phyloP scores from a whole-genome alignment of 2,888 invertebrate species.

The Andrena marginata region DNA sequence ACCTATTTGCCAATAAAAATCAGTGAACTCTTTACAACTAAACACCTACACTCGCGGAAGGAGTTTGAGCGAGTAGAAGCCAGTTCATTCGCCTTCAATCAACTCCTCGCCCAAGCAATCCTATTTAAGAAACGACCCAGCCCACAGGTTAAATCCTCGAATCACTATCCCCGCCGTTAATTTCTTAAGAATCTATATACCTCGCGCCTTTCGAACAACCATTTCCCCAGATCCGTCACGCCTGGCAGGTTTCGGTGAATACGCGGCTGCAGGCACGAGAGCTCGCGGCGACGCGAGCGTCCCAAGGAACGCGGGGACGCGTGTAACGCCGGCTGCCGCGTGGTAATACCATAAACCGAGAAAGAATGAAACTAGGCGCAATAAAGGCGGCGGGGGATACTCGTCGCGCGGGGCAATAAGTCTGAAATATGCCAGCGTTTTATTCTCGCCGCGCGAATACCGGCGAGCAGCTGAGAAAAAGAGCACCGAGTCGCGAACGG shows the following conservation, averaged over 20 bases:
- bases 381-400: slow-evolving; percentile 74
- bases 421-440: slow-evolving; percentile 80
- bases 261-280: background rate
- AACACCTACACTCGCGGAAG: too few species aligned
- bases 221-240: background rate
- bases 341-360: slow-evolving; percentile 76
- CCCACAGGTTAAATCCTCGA: background rate
- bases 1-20: too few species aligned
- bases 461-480: slow-evolving; percentile 55
- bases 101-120: too few species aligned
- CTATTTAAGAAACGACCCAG: background rate
- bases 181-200: too few species aligned
- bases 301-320: slow-evolving; percentile 55
- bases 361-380: slow-evolving; percentile 77
- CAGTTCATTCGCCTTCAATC: too few species aligned
- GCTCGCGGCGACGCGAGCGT: background rate
- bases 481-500: slow-evolving; percentile 9
- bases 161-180: background rate
- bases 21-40: too few species aligned
- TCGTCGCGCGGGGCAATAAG: slow-evolving; percentile 74
- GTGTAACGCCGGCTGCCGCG: slow-evolving; percentile 64
- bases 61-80: too few species aligned
- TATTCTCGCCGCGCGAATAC: slow-evolving; percentile 73
- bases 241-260: slow-evolving; percentile 1
- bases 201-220: background rate